These are phyloP conservation scores for Rhagoletis zephyria DNA, from an alignment of 1,140 invertebrate genomes.

Conservation along the genomic window DNA sequence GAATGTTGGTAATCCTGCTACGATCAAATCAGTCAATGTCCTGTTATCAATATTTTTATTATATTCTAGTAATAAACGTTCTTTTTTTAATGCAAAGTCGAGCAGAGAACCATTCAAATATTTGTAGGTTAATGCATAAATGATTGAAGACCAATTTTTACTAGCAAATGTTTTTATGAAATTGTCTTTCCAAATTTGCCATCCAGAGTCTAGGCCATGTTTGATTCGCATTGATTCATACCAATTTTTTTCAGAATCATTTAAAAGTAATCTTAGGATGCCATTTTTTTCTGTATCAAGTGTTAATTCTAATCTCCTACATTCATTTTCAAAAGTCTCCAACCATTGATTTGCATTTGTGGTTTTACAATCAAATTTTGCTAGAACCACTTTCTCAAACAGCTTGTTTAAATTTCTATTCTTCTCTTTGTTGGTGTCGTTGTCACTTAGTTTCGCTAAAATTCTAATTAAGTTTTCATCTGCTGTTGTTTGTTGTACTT, in stretches of 20 bases:
- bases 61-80: constrained; percentile 41
- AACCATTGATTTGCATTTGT: no score
- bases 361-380: no score
- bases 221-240: background rate
- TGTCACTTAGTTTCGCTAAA: no score
- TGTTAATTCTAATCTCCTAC: background rate
- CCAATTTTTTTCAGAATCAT: background rate
- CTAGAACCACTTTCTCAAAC: no score
- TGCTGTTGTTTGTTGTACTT: no score
- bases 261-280: constrained; percentile 9
- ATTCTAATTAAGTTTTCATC: no score
- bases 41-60: constrained; percentile 3
- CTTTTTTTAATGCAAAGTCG: constrained; percentile 15
- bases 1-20: background rate
- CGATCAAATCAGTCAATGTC: background rate
- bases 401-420: no score
- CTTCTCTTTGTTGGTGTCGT: no score
- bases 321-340: constrained; percentile 18
- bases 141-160: background rate
- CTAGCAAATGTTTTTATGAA: background rate
- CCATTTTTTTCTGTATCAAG: constrained; percentile 3
- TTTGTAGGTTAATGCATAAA: background rate
- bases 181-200: background rate
- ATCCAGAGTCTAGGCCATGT: background rate
- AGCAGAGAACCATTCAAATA: background rate